Percentiles rank a stretch among this genome's conserved stretches.
Conservation (phyloP, 2,113 vertebrate species). For the Felis chaus region DNA sequence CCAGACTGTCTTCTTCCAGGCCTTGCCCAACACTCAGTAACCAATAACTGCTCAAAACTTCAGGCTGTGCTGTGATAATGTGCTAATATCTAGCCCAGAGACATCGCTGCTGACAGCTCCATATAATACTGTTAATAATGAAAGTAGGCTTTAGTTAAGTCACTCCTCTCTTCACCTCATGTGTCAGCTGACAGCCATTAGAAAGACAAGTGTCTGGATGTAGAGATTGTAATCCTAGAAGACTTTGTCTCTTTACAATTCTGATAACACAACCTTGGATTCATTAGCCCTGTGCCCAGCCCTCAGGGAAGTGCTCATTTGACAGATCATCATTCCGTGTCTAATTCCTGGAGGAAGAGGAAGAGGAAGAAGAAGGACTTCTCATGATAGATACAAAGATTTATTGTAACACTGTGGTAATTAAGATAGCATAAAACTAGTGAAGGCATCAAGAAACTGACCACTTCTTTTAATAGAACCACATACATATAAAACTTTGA, state of each 20-base stretch:
- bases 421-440: not conserved
- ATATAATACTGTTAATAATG: not conserved
- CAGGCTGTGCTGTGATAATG: not conserved
- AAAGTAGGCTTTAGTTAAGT: not conserved
- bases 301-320: not conserved
- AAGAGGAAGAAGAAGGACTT: not conserved
- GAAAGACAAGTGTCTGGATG: not conserved
- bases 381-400: not conserved
- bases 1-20: not conserved
- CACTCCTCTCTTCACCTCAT: not conserved
- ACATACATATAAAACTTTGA: not conserved
- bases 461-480: not conserved
- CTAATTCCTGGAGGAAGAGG: not conserved
- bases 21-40: not conserved
- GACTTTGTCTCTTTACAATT: not conserved
- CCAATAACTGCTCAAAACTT: not conserved
- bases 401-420: not conserved
- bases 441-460: not conserved
- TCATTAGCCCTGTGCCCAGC: not conserved
- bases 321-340: not conserved
- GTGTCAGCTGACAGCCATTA: not conserved
- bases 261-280: not conserved
- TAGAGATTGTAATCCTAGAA: not conserved
- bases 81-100: not conserved
- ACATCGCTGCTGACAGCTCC: not conserved